Evolutionary conservation across 2,888 invertebrate species (phyloP).

Genomic region (Scrobipalpa costella): DNA sequence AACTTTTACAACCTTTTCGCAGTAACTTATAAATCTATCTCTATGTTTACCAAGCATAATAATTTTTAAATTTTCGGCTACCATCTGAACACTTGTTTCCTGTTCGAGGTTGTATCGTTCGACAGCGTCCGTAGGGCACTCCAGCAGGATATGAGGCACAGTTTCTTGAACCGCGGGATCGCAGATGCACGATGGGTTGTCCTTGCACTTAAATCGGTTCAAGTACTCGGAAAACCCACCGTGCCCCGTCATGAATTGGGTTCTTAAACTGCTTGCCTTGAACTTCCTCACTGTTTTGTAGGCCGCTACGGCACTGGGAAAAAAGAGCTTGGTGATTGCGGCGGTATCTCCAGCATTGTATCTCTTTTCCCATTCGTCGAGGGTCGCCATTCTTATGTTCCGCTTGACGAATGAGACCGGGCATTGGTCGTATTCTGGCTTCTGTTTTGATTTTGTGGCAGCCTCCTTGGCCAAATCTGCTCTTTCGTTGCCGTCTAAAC

Average conservation of each 20-base stretch:
- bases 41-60: no score
- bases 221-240: constrained; percentile 23
- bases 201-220: constrained; percentile 18
- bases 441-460: constrained; percentile 11
- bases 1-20: neutral
- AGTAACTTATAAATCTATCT: neutral
- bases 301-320: constrained; percentile 16
- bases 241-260: constrained; percentile 23
- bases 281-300: constrained; percentile 10
- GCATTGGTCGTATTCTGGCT: constrained; percentile 21
- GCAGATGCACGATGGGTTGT: constrained; percentile 29
- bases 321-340: constrained; percentile 14
- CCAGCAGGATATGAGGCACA: constrained; percentile 3
- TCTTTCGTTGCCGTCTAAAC: no score
- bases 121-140: neutral
- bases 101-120: constrained; percentile 3
- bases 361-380: constrained; percentile 21
- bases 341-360: neutral
- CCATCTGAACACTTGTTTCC: no score
- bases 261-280: neutral
- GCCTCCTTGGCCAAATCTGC: constrained; percentile 12
- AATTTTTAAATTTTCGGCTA: no score
- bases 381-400: constrained; percentile 8
- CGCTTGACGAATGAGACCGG: constrained; percentile 23
- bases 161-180: constrained; percentile 14